A percentile compares a stretch with the other conserved stretches of the same genome.
Evolutionary conservation across 30 jellyfish, hydroid and myxozoan species (phyloP).

Genomic region (Aurelia aurita): DNA sequence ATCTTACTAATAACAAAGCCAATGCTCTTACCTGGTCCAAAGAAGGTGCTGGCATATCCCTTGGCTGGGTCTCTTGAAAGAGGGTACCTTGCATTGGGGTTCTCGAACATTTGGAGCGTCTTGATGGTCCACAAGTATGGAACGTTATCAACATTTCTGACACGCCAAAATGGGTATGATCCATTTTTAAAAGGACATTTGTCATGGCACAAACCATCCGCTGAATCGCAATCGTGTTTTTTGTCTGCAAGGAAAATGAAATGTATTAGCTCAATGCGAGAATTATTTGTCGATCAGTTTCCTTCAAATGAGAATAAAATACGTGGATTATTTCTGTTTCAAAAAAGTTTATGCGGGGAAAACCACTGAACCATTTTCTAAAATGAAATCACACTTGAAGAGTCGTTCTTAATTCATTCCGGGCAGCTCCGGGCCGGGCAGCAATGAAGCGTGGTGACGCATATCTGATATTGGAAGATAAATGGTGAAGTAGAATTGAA

Average conservation of each 20-base stretch:
- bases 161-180: slow-evolving; percentile 94
- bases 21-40: slow-evolving; percentile 91
- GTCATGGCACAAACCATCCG: slow-evolving; percentile 94
- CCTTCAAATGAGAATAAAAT: too few relatives aligned
- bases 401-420: too few relatives aligned
- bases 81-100: slow-evolving; percentile 83
- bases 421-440: too few relatives aligned
- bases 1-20: too few relatives aligned
- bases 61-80: slow-evolving; percentile 75
- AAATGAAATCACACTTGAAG: too few relatives aligned
- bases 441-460: too few relatives aligned
- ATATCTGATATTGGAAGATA: too few relatives aligned
- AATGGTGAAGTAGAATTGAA: too few relatives aligned
- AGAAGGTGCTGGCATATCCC: slow-evolving; percentile 94
- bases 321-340: too few relatives aligned
- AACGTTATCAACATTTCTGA: slow-evolving; percentile 88
- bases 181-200: slow-evolving; percentile 96
- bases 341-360: too few relatives aligned
- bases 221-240: slow-evolving; percentile 90
- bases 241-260: slow-evolving; percentile 57
- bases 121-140: slow-evolving; percentile 91
- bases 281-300: too few relatives aligned
- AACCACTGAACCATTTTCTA: too few relatives aligned
- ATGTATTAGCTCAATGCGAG: neutral
- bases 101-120: slow-evolving; percentile 92